These are phyloP conservation scores for Eclectus roratus DNA, from an alignment of 2,113 vertebrate species.

Conservation along the genomic window DNA sequence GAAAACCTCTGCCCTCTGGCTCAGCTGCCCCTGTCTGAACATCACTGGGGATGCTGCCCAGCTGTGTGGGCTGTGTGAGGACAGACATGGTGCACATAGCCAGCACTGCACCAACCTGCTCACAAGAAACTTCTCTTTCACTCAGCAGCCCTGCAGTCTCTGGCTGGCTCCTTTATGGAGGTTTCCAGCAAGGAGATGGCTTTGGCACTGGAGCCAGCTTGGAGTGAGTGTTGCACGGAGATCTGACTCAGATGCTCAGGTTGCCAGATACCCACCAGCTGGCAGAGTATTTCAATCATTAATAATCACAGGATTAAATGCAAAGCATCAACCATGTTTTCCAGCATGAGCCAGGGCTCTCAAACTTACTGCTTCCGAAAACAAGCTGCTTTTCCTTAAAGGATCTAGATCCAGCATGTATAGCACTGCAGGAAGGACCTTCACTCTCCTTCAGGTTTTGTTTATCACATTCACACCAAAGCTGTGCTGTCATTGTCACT, in stretches of 20 bases:
- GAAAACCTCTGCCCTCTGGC: neutral
- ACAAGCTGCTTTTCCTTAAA: neutral
- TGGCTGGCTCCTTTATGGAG: neutral
- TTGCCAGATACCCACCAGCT: slow-evolving; percentile 29
- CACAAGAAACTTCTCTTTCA: neutral
- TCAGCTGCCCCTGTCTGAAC: neutral
- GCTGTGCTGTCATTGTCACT: neutral
- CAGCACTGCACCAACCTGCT: neutral
- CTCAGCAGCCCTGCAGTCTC: neutral
- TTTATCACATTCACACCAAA: accelerated
- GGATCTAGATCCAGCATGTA: neutral
- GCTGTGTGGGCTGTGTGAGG: neutral
- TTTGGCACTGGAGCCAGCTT: neutral
- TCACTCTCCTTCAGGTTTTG: neutral
- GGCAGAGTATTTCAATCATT: neutral
- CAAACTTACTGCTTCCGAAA: neutral
- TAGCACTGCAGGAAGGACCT: neutral
- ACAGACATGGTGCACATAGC: accelerated
- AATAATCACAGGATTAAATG: slow-evolving; percentile 2
- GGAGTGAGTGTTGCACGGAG: accelerated
- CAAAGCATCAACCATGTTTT: neutral
- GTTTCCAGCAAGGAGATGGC: neutral
- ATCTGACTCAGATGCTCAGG: neutral
- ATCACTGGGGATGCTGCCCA: accelerated
- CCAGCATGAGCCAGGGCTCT: neutral